Conservation (phyloP, 2,888 invertebrate genomes). For the Rotaria magnacalcarata region DNA sequence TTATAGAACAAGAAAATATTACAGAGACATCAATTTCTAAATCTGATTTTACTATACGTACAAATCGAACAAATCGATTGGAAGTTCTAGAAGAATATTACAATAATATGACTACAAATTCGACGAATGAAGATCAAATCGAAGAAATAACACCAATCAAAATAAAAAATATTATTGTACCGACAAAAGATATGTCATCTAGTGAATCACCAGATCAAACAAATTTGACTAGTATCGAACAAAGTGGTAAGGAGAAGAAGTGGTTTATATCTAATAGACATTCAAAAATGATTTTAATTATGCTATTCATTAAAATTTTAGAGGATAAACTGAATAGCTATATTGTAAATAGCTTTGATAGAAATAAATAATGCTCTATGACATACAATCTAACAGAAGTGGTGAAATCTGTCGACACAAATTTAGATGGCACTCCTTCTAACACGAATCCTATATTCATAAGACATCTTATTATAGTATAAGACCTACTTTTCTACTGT, state of each 20-base stretch:
- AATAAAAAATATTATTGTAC: background rate
- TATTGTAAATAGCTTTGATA: too few species aligned
- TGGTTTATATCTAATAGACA: too few species aligned
- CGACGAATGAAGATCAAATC: background rate
- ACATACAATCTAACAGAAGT: too few species aligned
- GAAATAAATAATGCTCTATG: too few species aligned
- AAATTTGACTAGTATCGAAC: background rate
- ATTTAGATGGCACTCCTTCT: too few species aligned
- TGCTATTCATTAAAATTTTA: too few species aligned
- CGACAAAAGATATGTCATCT: background rate
- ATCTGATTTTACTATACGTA: background rate
- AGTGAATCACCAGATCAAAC: background rate
- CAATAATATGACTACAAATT: background rate
- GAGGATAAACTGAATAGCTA: too few species aligned
- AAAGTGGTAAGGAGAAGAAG: background rate
- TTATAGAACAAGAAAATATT: background rate
- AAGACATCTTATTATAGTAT: too few species aligned
- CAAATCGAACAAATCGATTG: slow-evolving; percentile 21
- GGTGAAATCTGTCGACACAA: too few species aligned
- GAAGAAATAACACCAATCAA: background rate
- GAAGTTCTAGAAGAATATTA: slow-evolving; percentile 28
- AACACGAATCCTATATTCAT: too few species aligned
- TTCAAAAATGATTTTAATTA: too few species aligned
- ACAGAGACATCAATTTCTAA: background rate
- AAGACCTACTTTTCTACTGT: too few species aligned